Base-by-base conservation (phyloP, 2,113 vertebrate genomes). In the Pycnonotus jocosus region DNA sequence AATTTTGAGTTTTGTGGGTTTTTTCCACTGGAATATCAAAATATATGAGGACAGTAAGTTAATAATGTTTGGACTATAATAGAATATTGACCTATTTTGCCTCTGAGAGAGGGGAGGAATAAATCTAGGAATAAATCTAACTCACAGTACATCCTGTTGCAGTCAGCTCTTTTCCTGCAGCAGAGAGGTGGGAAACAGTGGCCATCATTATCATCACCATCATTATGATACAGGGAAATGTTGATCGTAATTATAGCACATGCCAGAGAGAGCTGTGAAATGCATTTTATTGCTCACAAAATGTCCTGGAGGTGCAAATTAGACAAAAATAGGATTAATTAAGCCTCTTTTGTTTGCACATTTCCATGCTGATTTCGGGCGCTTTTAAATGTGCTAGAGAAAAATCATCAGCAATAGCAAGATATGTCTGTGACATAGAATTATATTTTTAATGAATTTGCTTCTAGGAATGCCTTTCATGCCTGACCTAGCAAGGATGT, bases 21-120 rank as follows among this genome's bases (percentile, higher is more conserved):
- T 90, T 78, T 95, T 88, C 62, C 16, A 7, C 33, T 56, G 35
- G 13, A 92, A 88, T 84, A 92, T 92, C 56, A 93, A 93, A 90
- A 90, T 83, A 58, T 78, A 90, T 73, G 72, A 53, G 19, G 56
- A 88, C 56, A 81, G 35, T 74, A 83, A 78, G 35, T 84, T 94
- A 83, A 90, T 86, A 70, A 90, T 70, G 2, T 54, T 81, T 86
- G 82, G 64, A 30, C 50, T 70, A 8, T 88, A 90, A 94, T 78
- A 56, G 92, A 78, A 86, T 88, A 95, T 90, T 93, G 94, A 95
- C 90, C 69, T 84, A 66, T 92, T 94, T 93, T 78, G 69, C 35
- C 28, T 92, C 19, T 66, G 68, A 80, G 64, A 83, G 30, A 85
- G 23, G 33, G 10, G 8, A 88, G 22, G 60, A 86, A 93, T 90